Conservation (phyloP, 2,797 vertebrate genomes). For the Macropus fuliginosus region DNA sequence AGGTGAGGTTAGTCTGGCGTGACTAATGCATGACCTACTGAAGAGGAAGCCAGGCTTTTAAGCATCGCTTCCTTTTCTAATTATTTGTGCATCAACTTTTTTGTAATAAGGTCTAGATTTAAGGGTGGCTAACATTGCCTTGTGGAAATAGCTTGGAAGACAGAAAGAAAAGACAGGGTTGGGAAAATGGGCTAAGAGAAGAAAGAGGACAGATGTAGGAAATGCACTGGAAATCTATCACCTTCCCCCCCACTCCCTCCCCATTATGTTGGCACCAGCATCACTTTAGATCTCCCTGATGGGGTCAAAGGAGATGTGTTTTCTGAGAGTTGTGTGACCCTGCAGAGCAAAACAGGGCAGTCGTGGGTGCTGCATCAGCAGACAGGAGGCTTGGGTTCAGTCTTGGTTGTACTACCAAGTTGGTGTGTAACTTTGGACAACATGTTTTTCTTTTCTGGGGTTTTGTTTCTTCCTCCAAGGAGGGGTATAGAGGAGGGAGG, state of each 20-base stretch:
- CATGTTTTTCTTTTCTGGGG: not conserved
- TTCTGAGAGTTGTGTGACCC: not conserved
- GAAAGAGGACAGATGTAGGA: not conserved
- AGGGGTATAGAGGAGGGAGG: not conserved
- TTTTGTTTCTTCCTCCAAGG: not conserved
- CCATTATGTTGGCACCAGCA: not conserved
- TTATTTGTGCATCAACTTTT: not conserved
- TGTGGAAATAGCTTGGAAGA: not conserved
- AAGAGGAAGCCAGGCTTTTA: not conserved
- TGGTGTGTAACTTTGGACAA: not conserved
- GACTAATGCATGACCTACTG: not conserved
- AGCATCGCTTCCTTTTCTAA: not conserved
- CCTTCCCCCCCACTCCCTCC: not conserved
- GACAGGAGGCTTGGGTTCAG: not conserved
- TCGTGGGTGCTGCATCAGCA: too few species aligned
- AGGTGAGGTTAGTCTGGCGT: not conserved
- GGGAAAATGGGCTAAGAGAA: not conserved
- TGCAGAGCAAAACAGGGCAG: not conserved
- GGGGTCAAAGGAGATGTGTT: not conserved
- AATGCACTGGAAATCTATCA: not conserved
- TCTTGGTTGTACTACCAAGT: not conserved
- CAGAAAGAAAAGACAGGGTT: not conserved
- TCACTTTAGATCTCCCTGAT: not conserved
- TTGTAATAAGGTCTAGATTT: not conserved
- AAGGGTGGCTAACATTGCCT: not conserved